Conservation (phyloP, 1,140 invertebrate species). For the Ceratina australensis region DNA sequence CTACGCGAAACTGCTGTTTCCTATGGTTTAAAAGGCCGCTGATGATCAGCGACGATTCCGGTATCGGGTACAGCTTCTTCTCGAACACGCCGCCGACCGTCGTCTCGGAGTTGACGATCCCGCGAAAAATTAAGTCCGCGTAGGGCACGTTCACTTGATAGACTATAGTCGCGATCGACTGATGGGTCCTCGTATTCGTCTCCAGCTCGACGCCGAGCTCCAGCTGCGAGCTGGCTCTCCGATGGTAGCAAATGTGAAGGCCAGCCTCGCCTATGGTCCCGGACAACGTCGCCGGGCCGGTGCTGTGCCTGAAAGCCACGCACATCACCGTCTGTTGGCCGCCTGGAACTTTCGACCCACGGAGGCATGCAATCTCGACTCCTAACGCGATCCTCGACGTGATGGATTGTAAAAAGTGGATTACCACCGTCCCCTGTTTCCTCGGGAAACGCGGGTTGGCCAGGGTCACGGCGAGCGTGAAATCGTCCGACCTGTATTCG, state of each 20-base stretch:
- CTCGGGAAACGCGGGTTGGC: constrained; percentile 84
- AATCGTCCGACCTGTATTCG: constrained; percentile 85
- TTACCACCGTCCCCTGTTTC: constrained; percentile 83
- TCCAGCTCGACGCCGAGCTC: constrained; percentile 83
- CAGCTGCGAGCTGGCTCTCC: constrained; percentile 85
- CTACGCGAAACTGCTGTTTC: constrained; percentile 82
- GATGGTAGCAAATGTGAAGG: constrained; percentile 86
- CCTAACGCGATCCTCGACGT: constrained; percentile 84
- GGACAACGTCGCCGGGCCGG: constrained; percentile 81
- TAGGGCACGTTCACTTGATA: constrained; percentile 89
- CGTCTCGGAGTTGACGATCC: constrained; percentile 86
- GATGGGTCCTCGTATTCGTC: constrained; percentile 82
- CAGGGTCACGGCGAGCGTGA: constrained; percentile 83
- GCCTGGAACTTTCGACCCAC: constrained; percentile 83
- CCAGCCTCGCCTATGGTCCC: constrained; percentile 86
- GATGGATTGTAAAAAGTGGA: constrained; percentile 86
- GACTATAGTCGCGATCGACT: constrained; percentile 85
- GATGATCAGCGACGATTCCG: constrained; percentile 84
- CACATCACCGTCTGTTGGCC: constrained; percentile 83
- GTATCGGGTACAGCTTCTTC: constrained; percentile 85
- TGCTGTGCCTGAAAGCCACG: constrained; percentile 85
- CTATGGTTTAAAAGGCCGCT: constrained; percentile 87
- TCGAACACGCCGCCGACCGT: constrained; percentile 87
- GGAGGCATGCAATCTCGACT: constrained; percentile 87
- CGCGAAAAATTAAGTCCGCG: constrained; percentile 86